Evolutionary conservation across 2,888 invertebrate genomes (phyloP).

Genomic region (Torymus auratus): DNA sequence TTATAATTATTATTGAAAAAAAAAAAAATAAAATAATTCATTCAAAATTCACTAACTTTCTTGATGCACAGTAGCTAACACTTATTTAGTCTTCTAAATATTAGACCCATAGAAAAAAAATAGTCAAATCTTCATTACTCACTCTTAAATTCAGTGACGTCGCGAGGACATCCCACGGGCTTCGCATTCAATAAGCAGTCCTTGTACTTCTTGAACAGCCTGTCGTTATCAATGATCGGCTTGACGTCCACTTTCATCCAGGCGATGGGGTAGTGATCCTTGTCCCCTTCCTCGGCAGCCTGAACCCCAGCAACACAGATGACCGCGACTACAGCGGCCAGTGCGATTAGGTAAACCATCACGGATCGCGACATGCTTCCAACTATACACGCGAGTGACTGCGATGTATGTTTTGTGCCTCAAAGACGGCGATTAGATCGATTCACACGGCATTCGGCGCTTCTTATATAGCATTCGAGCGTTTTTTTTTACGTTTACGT

Average conservation of each 20-base stretch:
- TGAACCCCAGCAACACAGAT: neutral
- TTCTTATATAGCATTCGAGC: slow-evolving; percentile 31
- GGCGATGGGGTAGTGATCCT: slow-evolving; percentile 56
- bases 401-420: neutral
- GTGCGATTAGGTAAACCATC: slow-evolving; percentile 6
- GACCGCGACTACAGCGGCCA: slow-evolving; percentile 5
- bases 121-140: slow-evolving; percentile 32
- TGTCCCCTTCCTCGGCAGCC: neutral
- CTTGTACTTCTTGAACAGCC: slow-evolving; percentile 62
- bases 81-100: neutral
- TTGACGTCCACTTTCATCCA: slow-evolving; percentile 60
- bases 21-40: neutral
- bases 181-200: slow-evolving; percentile 55
- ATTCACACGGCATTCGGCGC: neutral
- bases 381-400: neutral
- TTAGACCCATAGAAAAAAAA: neutral
- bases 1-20: neutral
- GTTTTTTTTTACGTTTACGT: neutral
- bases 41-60: neutral
- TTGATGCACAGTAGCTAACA: too few species aligned
- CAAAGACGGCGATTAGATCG: slow-evolving; percentile 23
- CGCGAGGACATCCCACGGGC: slow-evolving; percentile 59
- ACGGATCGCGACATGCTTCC: slow-evolving; percentile 7
- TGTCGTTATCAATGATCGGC: slow-evolving; percentile 60
- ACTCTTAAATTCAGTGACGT: slow-evolving; percentile 60